Percentiles rank a stretch among this genome's conserved stretches.
Conservation (phyloP, 2,888 invertebrate species). For the Meghimatium bilineatum region DNA sequence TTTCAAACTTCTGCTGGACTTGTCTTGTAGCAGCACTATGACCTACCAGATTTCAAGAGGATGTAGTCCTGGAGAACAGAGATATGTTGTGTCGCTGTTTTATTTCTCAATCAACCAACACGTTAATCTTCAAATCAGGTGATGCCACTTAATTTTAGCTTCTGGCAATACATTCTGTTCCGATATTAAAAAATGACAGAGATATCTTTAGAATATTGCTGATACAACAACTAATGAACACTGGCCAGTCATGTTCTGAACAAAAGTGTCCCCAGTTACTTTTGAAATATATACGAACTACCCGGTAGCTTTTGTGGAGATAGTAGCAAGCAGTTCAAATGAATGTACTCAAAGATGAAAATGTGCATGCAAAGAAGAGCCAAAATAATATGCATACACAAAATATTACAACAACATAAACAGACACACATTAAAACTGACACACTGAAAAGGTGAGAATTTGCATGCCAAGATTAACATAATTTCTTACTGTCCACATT, state of each 20-base stretch:
- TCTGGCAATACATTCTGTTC: too few relatives aligned
- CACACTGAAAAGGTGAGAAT: background rate
- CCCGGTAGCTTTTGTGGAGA: background rate
- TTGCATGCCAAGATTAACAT: background rate
- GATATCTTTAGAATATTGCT: background rate
- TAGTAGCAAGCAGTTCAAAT: background rate
- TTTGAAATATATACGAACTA: background rate
- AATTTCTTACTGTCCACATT: background rate
- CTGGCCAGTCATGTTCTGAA: background rate
- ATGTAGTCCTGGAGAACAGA: too few relatives aligned
- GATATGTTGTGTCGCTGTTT: too few relatives aligned
- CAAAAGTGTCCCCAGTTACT: background rate
- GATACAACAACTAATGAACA: background rate
- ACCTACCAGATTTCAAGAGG: too few relatives aligned
- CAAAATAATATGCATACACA: background rate
- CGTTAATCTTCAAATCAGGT: too few relatives aligned
- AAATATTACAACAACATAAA: slow-evolving; percentile 7
- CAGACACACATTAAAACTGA: background rate
- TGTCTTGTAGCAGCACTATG: too few relatives aligned
- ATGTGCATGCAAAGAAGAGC: background rate
- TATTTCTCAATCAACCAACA: too few relatives aligned
- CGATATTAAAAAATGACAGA: too few relatives aligned
- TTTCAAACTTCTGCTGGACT: too few relatives aligned
- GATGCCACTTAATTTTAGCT: too few relatives aligned
- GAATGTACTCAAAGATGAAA: background rate